Percentiles rank a stretch among this genome's conserved stretches.
These are phyloP conservation scores for Haliaeetus leucogaster DNA, from an alignment of 2,113 vertebrate species.

Conservation along the genomic window DNA sequence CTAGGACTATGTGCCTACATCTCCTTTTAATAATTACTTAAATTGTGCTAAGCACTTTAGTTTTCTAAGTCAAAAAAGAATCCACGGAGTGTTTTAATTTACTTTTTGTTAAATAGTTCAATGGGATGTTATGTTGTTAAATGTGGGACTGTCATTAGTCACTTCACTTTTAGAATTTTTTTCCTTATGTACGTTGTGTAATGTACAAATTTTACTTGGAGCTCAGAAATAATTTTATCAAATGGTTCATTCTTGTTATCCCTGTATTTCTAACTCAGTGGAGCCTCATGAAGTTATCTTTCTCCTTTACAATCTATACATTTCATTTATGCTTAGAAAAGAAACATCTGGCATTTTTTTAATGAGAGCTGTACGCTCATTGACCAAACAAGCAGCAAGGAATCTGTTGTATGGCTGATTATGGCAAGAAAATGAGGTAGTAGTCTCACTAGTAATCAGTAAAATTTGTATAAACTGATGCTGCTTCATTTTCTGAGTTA, in stretches of 20 bases:
- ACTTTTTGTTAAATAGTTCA: not conserved
- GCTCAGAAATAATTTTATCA: not conserved
- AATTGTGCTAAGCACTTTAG: not conserved
- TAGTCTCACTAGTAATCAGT: not conserved
- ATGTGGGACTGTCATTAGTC: not conserved
- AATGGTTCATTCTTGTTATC: not conserved
- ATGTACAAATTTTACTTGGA: not conserved
- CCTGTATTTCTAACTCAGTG: not conserved
- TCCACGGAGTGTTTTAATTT: not conserved
- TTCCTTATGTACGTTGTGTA: not conserved
- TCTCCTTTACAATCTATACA: not conserved
- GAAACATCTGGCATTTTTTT: conserved; percentile 36
- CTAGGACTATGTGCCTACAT: not conserved
- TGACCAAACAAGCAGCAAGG: not conserved
- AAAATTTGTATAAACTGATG: not conserved
- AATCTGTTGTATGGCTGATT: conserved; percentile 26
- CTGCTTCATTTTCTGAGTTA: not conserved
- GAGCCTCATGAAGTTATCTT: not conserved
- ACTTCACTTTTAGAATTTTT: not conserved
- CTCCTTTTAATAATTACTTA: not conserved
- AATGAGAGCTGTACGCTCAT: not conserved
- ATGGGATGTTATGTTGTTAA: not conserved
- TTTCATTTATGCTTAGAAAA: not conserved
- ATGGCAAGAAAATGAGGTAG: conserved; percentile 8
- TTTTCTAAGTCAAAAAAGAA: not conserved